Conservation (phyloP, 2,113 vertebrate genomes). For the Microtus pennsylvanicus region DNA sequence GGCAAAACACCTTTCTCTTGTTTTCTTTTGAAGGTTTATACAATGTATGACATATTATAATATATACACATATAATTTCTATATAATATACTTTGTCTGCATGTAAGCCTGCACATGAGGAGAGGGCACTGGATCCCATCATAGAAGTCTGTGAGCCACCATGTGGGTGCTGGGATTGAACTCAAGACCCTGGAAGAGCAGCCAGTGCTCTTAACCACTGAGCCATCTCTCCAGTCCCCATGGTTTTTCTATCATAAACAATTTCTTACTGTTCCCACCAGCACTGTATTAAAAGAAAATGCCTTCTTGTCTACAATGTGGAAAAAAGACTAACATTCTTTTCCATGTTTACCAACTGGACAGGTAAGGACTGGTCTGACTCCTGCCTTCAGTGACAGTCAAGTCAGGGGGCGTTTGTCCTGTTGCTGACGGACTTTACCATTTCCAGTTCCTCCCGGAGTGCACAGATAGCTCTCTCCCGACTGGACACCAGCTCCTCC, state of each 20-base stretch:
- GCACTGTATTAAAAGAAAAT: not conserved
- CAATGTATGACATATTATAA: not conserved
- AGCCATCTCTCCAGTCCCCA: not conserved
- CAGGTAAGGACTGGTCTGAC: not conserved
- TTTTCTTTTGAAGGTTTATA: not conserved
- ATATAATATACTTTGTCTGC: not conserved
- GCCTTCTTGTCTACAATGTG: not conserved
- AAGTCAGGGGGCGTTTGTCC: not conserved
- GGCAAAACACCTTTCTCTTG: not conserved
- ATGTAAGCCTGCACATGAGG: not conserved
- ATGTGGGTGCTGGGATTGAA: not conserved
- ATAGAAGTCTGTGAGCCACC: not conserved
- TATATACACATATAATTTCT: too few relatives aligned
- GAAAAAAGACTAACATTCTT: not conserved
- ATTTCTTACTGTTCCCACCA: not conserved
- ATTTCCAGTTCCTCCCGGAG: constrained; percentile 98
- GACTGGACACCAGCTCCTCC: constrained; percentile 97
- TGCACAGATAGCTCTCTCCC: constrained; percentile 97
- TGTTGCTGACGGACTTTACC: constrained; percentile 84
- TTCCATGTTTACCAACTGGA: not conserved
- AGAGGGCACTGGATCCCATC: not conserved
- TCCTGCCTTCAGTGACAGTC: not conserved
- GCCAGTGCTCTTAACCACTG: not conserved
- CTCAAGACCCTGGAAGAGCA: too few relatives aligned
- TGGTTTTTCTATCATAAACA: constrained; percentile 11